Percentiles rank a stretch among this genome's conserved stretches.
These are phyloP conservation scores for Polyommatus iphigenia DNA, from an alignment of 2,888 invertebrate species.

Conservation along the genomic window DNA sequence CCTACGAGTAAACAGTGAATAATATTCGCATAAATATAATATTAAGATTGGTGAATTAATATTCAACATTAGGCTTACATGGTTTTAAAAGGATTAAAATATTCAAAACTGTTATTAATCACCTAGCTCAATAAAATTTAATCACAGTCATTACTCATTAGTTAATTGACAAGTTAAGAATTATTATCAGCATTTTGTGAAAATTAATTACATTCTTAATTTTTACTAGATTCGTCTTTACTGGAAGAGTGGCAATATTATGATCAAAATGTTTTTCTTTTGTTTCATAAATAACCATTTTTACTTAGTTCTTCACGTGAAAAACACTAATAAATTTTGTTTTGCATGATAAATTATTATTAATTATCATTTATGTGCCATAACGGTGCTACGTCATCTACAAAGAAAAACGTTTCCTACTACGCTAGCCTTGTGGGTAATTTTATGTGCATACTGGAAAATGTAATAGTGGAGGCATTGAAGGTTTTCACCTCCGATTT, in stretches of 20 bases:
- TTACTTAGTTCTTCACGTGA: neutral
- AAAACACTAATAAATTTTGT: neutral
- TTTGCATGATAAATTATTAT: neutral
- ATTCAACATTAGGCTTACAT: neutral
- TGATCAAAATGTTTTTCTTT: too few species aligned
- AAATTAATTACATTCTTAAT: neutral
- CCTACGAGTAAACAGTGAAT: neutral
- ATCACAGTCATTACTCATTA: conserved; percentile 1
- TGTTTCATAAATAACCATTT: too few species aligned
- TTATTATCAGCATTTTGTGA: neutral
- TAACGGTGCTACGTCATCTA: neutral
- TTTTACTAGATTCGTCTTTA: too few species aligned
- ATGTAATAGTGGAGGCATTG: too few species aligned
- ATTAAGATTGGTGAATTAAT: neutral
- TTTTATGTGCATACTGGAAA: conserved; percentile 2
- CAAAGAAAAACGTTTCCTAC: conserved; percentile 11
- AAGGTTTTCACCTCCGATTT: too few species aligned
- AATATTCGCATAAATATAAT: neutral
- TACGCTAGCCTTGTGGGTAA: conserved; percentile 1
- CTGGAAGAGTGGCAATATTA: too few species aligned
- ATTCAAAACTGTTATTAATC: neutral
- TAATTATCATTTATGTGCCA: neutral
- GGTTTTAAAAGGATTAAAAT: neutral
- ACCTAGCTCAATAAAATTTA: neutral
- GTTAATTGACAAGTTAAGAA: neutral